Evolutionary conservation across 2,888 invertebrate species (phyloP), one percentile per base, ranked within the genome.

Genomic region (Aphidoletes aphidimyza): DNA sequence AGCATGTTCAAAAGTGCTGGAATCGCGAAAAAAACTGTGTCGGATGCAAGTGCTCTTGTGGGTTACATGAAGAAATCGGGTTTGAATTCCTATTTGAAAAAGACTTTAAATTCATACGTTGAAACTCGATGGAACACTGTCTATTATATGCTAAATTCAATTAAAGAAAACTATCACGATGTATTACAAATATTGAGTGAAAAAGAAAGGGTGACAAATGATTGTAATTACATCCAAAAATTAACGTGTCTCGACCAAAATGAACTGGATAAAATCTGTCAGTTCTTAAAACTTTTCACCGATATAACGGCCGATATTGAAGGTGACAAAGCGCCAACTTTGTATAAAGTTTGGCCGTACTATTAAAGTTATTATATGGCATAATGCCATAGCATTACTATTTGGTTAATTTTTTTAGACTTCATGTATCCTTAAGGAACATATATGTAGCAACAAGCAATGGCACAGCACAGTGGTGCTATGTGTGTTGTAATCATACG

Each of bases 81-180:
- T 59, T 5, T 26, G 5, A 59, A 59, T 30, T 5, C 59, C 5
- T 8, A 26, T 8, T 30, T 59, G 6, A 59, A 59, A 3, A 59
- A 30, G 14, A 59, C 59, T 22, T 14, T 59, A 5, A 22, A 22
- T 9, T 9, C 26, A 14, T 59, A 26, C 26, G 22, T 9, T 17
- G 59, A 59, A 9, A 59, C 59, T 5, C 59, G 59, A 26, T 59
- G 59, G 59, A 59, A 59, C 14, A 59, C 59, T 59, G 59, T 59
- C 6, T 26, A 26, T 30, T 59, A 9, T 30, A 59, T 22, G 26
- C 14, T 59, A 0, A 26, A 59, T 2, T 59, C 59, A 5, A 59
- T 59, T 3, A 14, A 8, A 8, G 6, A 26, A 5, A 26, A 22
- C 6, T 59, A 59, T 26, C 3, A 22, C 6, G 26, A 59, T 9